These are phyloP conservation scores for Metopolophium dirhodum DNA, from an alignment of 1,140 invertebrate genomes.

Conservation along the genomic window DNA sequence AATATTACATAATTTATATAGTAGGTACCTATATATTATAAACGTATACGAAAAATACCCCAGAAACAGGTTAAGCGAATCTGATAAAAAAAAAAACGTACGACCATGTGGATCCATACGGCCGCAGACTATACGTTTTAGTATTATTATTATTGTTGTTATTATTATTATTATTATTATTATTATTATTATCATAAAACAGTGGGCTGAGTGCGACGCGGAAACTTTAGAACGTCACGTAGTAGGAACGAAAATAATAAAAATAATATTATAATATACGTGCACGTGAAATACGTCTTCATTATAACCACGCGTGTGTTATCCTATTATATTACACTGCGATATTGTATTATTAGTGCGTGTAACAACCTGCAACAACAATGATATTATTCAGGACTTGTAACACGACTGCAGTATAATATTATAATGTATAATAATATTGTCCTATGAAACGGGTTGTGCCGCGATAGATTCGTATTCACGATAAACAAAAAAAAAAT, in stretches of 20 bases:
- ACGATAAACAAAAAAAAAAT: constrained; percentile 3
- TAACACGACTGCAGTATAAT: not conserved
- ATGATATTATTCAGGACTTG: constrained; percentile 34
- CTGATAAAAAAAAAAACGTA: constrained; percentile 9
- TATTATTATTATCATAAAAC: not conserved
- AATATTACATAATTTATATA: not conserved
- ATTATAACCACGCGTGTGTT: constrained; percentile 36
- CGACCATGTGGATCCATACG: not conserved
- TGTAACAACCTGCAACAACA: not conserved
- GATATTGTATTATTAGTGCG: constrained; percentile 16
- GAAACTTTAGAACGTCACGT: constrained; percentile 39
- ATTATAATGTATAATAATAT: not conserved
- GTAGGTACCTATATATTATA: not conserved
- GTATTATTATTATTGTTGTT: not conserved
- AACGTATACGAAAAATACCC: not conserved
- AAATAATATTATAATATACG: not conserved
- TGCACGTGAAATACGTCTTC: constrained; percentile 20
- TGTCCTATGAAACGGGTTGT: constrained; percentile 12
- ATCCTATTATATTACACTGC: constrained; percentile 24
- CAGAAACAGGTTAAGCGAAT: not conserved
- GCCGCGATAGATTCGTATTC: not conserved
- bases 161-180: not conserved
- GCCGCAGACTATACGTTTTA: not conserved
- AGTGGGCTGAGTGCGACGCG: not conserved
- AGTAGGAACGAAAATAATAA: constrained; percentile 31